These are phyloP conservation scores for Pionites leucogaster DNA, from an alignment of 2,113 vertebrate genomes.

Conservation along the genomic window DNA sequence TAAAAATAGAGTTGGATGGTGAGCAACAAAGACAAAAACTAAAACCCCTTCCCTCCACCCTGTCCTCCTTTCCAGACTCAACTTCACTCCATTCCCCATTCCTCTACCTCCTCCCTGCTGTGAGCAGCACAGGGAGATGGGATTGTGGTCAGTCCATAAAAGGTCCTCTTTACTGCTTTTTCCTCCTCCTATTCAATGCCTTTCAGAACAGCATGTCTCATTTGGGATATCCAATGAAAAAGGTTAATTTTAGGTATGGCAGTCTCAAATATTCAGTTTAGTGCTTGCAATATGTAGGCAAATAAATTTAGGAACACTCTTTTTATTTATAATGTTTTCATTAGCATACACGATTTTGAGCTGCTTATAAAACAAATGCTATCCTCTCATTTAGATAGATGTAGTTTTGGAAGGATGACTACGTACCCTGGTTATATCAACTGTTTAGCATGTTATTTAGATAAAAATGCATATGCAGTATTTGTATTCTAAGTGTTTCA, in stretches of 20 bases:
- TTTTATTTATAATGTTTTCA: neutral
- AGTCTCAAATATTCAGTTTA: neutral
- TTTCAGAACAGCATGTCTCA: neutral
- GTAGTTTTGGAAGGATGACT: neutral
- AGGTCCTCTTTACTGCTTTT: neutral
- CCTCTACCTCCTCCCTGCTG: neutral
- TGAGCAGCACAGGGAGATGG: fast-evolving
- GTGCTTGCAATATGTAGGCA: neutral
- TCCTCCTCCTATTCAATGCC: neutral
- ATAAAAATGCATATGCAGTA: neutral
- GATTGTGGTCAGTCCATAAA: neutral
- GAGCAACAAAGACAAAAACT: neutral
- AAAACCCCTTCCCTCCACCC: neutral
- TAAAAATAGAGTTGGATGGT: neutral
- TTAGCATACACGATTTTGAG: neutral
- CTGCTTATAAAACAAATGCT: neutral
- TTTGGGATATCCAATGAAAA: neutral
- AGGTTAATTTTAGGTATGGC: neutral
- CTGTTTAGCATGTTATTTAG: neutral
- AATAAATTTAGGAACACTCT: neutral
- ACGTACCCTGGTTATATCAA: neutral
- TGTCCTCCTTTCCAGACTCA: neutral
- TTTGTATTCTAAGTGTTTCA: neutral
- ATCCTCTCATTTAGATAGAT: neutral
- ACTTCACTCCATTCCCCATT: neutral